Evolutionary conservation across 1,140 invertebrate genomes (phyloP).

Genomic region (Belonocnema kinseyi): DNA sequence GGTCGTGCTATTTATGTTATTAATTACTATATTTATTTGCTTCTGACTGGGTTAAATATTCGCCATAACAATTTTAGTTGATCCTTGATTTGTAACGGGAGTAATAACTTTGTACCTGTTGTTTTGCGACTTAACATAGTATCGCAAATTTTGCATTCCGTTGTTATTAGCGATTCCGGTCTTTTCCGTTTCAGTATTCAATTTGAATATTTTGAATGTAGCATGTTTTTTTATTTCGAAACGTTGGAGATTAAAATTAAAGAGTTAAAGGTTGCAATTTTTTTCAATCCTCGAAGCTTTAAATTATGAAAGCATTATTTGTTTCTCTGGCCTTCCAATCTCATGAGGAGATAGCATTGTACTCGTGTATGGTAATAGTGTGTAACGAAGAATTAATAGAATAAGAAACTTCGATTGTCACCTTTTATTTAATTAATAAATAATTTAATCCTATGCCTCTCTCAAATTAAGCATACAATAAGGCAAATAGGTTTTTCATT

Average conservation of each 20-base stretch:
- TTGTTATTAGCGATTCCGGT: background rate
- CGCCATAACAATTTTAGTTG: background rate
- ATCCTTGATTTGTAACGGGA: background rate
- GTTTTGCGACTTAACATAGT: background rate
- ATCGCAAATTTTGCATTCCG: background rate
- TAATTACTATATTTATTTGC: conserved; percentile 1
- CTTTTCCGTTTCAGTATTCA: no score
- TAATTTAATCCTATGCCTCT: conserved; percentile 46
- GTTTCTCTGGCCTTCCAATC: background rate
- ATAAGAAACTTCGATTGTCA: conserved; percentile 58
- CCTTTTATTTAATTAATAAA: conserved; percentile 70
- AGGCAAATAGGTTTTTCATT: background rate
- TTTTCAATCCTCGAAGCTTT: background rate
- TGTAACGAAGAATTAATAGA: background rate
- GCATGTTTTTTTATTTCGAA: no score
- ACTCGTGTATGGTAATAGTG: background rate
- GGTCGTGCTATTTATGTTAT: background rate
- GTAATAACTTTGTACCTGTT: conserved; percentile 30
- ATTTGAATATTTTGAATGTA: no score
- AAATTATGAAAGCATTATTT: background rate
- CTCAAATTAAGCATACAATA: no score
- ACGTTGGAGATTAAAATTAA: background rate
- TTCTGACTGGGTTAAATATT: background rate
- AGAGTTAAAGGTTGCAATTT: background rate
- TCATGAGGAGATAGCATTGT: background rate